These are phyloP conservation scores for Aeoliscus strigatus DNA, from an alignment of 2,797 vertebrate genomes.

Conservation along the genomic window DNA sequence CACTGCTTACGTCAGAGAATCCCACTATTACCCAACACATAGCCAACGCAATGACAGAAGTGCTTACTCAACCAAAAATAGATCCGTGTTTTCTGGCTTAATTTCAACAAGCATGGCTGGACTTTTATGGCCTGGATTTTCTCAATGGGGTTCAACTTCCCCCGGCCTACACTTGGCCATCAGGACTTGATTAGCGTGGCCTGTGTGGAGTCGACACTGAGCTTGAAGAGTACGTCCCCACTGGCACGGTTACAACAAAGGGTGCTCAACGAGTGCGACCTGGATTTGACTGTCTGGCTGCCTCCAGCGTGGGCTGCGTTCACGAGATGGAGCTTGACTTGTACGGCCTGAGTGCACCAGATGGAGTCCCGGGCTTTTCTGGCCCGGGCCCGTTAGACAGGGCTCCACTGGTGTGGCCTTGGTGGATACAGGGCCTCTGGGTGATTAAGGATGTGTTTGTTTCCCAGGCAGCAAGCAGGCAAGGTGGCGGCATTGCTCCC, in stretches of 20 bases:
- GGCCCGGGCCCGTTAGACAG: slow-evolving; percentile 50
- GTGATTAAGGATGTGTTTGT: slow-evolving; percentile 73
- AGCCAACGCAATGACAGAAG: slow-evolving; percentile 58
- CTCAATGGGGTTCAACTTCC: slow-evolving; percentile 18
- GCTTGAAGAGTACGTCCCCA: slow-evolving; percentile 38
- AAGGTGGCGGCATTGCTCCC: slow-evolving; percentile 64
- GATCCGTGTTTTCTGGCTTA: slow-evolving; percentile 44
- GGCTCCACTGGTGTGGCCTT: slow-evolving; percentile 64
- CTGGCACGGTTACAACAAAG: slow-evolving; percentile 49
- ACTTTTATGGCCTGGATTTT: slow-evolving; percentile 46
- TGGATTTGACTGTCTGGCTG: slow-evolving; percentile 65
- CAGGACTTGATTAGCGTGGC: slow-evolving; percentile 33
- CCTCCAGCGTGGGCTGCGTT: slow-evolving; percentile 49
- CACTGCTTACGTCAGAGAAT: slow-evolving; percentile 54
- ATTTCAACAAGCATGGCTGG: slow-evolving; percentile 29
- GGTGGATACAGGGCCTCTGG: slow-evolving; percentile 50
- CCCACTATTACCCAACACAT: slow-evolving; percentile 48
- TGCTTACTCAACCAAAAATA: slow-evolving; percentile 45
- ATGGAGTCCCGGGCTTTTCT: slow-evolving; percentile 52
- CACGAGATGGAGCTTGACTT: slow-evolving; percentile 61
- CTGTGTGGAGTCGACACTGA: slow-evolving; percentile 36
- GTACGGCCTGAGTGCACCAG: slow-evolving; percentile 57
- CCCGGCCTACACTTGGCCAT: slow-evolving; percentile 31
- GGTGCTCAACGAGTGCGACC: slow-evolving; percentile 48
- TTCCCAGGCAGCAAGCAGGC: slow-evolving; percentile 68